Base-by-base conservation (phyloP, 2,888 invertebrate species). In the Tuta absoluta region DNA sequence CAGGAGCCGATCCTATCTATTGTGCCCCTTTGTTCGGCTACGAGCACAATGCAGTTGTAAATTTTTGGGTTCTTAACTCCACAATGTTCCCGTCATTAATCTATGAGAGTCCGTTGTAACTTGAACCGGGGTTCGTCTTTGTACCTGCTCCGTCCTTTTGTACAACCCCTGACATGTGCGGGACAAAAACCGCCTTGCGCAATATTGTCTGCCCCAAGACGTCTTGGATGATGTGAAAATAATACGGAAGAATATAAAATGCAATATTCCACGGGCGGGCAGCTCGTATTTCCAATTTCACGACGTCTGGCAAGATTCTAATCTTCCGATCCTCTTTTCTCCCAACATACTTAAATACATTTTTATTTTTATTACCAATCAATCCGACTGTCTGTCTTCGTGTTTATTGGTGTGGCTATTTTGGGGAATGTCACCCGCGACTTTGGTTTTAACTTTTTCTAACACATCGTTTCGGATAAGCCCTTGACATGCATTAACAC, bases 401-500 rank as follows among this genome's bases (percentile, higher is more conserved):
- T 68, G 61, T 70, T 71, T 68, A 78, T 72, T 68, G 72, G 70
- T 33, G 33, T 67, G 67, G 75, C 77, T 89, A 89, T 90, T 85
- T 90, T 82, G 87, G 85, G 82, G 85, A 82, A 85, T 88, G 87
- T 91, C 90, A 90, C 88, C 87, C 89, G 85, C 88, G 85, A 86
- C 82, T 82, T 78, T 77, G 72, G 73, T 71, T 76, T 53, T 72
- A 73, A 78, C 80, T 87, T 89, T 87, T 89, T 89, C 84, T 88
- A 80, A 82, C 88, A 89, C 87, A 77, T 86, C 85, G 81, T 87
- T 86, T 84, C 79, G 70, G 80, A 79, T 81, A 78, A 88, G 87
- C 86, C 86, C 87, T 89, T 87, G 87, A 90, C 89, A 90, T 87
- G 90, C 86, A 90, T 91, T 91, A 89, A 91, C 91, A 91, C 91